Percentiles rank a stretch among this genome's conserved stretches.
These are phyloP conservation scores for Podotricha telesiphe DNA, from an alignment of 2,888 invertebrate genomes.

Conservation along the genomic window DNA sequence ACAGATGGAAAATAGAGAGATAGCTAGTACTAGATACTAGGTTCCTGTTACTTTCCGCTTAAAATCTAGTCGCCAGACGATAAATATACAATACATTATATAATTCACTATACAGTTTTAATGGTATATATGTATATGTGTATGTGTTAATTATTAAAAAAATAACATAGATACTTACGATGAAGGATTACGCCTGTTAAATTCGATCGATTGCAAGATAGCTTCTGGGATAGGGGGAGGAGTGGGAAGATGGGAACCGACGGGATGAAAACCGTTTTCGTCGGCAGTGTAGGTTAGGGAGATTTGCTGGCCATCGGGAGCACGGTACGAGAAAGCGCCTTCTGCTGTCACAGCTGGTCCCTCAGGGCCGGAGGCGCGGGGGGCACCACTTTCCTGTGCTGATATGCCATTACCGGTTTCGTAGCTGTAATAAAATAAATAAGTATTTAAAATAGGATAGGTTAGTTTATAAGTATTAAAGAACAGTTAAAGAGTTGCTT, in stretches of 20 bases:
- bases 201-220: conserved; percentile 81
- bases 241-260: conserved; percentile 85
- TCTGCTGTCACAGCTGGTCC: conserved; percentile 84
- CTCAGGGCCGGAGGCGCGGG: conserved; percentile 82
- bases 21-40: too few relatives aligned
- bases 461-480: too few relatives aligned
- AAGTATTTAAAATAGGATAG: not conserved
- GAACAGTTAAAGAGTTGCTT: too few relatives aligned
- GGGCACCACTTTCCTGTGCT: conserved; percentile 83
- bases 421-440: conserved; percentile 65
- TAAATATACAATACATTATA: too few relatives aligned
- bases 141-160: too few relatives aligned
- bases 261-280: conserved; percentile 88
- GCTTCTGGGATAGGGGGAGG: conserved; percentile 81
- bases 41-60: too few relatives aligned
- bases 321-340: conserved; percentile 86
- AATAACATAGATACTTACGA: conserved; percentile 60
- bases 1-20: too few relatives aligned
- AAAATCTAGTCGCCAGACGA: too few relatives aligned
- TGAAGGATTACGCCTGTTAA: conserved; percentile 74
- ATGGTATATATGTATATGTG: too few relatives aligned
- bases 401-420: conserved; percentile 87
- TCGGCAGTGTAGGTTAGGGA: conserved; percentile 87
- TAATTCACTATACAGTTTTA: too few relatives aligned
- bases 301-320: conserved; percentile 86